A percentile compares a stretch with the other conserved stretches of the same genome.
Conservation (phyloP, 2,888 invertebrate genomes). For the Drosophila testacea region DNA sequence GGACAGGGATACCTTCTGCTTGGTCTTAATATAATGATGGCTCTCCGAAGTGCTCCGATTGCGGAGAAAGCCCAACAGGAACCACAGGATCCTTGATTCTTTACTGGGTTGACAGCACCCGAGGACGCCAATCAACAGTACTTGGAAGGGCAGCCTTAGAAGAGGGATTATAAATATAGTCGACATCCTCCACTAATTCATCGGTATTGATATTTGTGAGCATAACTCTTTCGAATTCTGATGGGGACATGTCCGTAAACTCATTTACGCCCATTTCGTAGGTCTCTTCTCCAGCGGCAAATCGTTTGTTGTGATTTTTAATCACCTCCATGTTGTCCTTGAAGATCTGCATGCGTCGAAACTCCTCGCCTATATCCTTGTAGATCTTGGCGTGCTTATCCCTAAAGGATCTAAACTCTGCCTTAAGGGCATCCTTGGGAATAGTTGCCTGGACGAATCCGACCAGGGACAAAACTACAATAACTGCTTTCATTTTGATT, state of each 20-base stretch:
- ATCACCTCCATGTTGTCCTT: constrained; percentile 7
- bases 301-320: constrained; percentile 90
- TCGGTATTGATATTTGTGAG: background rate
- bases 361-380: background rate
- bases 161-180: constrained; percentile 8
- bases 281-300: constrained; percentile 87
- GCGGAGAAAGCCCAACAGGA: constrained; percentile 31
- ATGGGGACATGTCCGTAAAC: constrained; percentile 93
- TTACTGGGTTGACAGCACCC: constrained; percentile 26
- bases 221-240: constrained; percentile 88
- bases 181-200: background rate
- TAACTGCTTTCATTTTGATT: constrained; percentile 6
- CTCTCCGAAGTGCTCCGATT: constrained; percentile 16
- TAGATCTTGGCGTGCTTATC: constrained; percentile 2
- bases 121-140: constrained; percentile 30
- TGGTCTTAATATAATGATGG: constrained; percentile 8
- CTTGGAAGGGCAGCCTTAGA: background rate
- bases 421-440: background rate
- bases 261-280: constrained; percentile 91
- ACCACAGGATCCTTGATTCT: constrained; percentile 19
- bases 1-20: constrained; percentile 4
- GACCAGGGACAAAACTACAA: background rate
- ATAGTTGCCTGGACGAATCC: constrained; percentile 3
- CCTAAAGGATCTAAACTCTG: constrained; percentile 3
- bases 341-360: constrained; percentile 5